Evolutionary conservation across 2,113 vertebrate genomes (phyloP).

Genomic region (Xenus cinereus): DNA sequence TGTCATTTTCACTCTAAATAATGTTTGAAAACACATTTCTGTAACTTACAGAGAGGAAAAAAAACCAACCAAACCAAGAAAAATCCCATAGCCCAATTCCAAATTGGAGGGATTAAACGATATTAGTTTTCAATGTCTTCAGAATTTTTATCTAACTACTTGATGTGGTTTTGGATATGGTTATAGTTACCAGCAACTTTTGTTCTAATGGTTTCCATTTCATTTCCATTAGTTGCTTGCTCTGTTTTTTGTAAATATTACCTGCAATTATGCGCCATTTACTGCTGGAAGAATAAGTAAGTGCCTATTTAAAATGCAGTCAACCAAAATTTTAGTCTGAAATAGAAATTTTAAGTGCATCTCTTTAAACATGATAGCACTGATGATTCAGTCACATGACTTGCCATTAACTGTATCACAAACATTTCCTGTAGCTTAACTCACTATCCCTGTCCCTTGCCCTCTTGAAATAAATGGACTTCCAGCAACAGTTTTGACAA

Average conservation of each 20-base stretch:
- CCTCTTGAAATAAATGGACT: constrained; percentile 69
- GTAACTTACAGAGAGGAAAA: neutral
- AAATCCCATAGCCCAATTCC: neutral
- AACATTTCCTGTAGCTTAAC: constrained; percentile 62
- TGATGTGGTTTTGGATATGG: neutral
- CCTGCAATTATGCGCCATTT: constrained; percentile 42
- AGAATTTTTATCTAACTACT: neutral
- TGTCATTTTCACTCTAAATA: neutral
- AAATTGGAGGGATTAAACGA: neutral
- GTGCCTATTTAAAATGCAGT: constrained; percentile 28
- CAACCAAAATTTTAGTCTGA: constrained; percentile 53
- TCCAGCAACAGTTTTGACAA: constrained; percentile 71
- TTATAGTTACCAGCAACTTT: neutral
- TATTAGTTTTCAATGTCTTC: neutral
- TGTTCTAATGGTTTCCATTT: constrained; percentile 32
- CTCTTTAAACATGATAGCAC: constrained; percentile 50
- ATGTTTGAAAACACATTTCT: neutral
- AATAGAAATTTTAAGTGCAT: constrained; percentile 47
- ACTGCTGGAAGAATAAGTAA: constrained; percentile 53
- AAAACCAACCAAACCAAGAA: neutral
- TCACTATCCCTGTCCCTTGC: neutral
- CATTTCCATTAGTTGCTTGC: constrained; percentile 30
- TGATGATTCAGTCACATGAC: constrained; percentile 40
- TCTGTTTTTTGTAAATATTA: constrained; percentile 61
- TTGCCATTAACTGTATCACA: constrained; percentile 47